phyloP scores from a whole-genome alignment of 2,113 vertebrate genomes.

The Gymnogyps californianus region DNA sequence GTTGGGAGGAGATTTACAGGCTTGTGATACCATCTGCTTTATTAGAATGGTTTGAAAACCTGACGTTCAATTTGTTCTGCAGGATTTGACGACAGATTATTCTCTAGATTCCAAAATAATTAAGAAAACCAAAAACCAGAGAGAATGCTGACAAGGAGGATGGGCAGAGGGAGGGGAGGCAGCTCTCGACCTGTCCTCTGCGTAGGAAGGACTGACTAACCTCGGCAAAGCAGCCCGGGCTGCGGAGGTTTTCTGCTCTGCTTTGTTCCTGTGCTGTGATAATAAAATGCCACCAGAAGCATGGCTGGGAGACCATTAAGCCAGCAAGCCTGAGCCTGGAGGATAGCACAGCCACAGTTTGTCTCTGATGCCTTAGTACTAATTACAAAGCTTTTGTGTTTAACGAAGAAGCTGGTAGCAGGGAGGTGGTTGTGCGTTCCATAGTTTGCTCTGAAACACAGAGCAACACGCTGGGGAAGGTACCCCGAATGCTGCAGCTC shows the following conservation, averaged over 20 bases:
- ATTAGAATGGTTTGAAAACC: slow-evolving; percentile 77
- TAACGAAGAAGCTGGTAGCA: neutral
- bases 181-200: neutral
- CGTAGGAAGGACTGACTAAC: neutral
- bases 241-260: neutral
- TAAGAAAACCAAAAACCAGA: slow-evolving; percentile 66
- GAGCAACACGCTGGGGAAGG: neutral
- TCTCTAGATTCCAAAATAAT: slow-evolving; percentile 84
- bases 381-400: neutral
- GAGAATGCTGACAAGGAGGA: neutral
- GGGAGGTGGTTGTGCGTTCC: neutral
- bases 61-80: slow-evolving; percentile 82
- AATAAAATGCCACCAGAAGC: neutral
- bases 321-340: neutral
- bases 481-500: neutral
- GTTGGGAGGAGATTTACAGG: slow-evolving; percentile 78
- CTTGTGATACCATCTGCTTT: slow-evolving; percentile 78
- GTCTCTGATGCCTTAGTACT: neutral
- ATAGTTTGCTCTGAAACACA: neutral
- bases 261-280: neutral
- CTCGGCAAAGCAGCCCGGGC: neutral
- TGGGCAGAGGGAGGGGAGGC: neutral
- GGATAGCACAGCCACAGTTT: neutral
- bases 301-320: neutral
- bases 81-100: slow-evolving; percentile 74